These are phyloP conservation scores for Cephus pygmeus DNA, from an alignment of 2,888 invertebrate species.

Conservation along the genomic window DNA sequence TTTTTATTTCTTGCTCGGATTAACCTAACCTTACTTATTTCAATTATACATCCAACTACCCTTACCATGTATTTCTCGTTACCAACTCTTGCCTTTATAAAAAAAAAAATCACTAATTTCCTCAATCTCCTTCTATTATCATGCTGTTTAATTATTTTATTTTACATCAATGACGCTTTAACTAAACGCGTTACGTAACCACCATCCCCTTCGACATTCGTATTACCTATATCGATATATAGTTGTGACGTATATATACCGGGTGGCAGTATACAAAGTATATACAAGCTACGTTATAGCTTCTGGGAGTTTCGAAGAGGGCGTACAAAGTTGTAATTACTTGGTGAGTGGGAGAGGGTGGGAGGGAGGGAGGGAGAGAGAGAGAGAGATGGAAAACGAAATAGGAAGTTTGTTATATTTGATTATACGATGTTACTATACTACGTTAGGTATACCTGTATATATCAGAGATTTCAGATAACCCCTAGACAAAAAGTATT, in stretches of 20 bases:
- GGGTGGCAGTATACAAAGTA: neutral
- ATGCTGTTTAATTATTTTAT: neutral
- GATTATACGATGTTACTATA: neutral
- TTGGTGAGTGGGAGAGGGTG: neutral
- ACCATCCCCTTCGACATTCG: neutral
- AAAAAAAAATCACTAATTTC: neutral
- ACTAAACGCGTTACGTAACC: neutral
- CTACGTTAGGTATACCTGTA: neutral
- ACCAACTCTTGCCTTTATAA: neutral
- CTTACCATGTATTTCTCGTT: neutral
- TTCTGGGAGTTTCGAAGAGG: neutral
- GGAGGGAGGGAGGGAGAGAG: constrained; percentile 10
- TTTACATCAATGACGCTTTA: neutral
- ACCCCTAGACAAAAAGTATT: neutral
- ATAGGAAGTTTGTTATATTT: constrained; percentile 6
- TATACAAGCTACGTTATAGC: neutral
- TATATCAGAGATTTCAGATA: neutral
- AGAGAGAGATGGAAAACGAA: constrained; percentile 10
- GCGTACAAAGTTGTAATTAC: neutral
- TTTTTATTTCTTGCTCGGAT: neutral
- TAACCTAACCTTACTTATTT: neutral
- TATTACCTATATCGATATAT: neutral
- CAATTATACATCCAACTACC: neutral
- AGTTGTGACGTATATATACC: neutral
- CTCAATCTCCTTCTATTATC: neutral